phyloP scores from a whole-genome alignment of 2,113 vertebrate species.

The Colistium nudipinnis region DNA sequence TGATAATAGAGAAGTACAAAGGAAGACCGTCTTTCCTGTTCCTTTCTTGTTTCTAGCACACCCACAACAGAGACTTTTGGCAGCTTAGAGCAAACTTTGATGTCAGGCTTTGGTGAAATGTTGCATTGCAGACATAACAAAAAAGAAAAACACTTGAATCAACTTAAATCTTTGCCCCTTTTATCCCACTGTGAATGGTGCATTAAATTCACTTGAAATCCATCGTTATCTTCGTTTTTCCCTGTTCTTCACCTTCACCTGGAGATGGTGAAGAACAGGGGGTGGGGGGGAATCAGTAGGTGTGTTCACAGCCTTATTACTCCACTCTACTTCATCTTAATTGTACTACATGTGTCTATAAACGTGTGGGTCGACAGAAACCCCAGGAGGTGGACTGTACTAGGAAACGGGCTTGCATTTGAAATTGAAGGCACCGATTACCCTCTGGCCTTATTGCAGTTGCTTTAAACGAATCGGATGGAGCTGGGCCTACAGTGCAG shows the following conservation, averaged over 20 bases:
- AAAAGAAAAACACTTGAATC: background rate
- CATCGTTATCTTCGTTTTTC: background rate
- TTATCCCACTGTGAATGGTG: background rate
- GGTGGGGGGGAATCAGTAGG: background rate
- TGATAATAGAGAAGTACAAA: slow-evolving; percentile 27
- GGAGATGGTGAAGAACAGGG: background rate
- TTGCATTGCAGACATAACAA: background rate
- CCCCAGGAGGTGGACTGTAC: background rate
- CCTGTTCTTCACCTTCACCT: background rate
- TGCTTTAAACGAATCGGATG: background rate
- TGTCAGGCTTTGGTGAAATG: slow-evolving; percentile 37
- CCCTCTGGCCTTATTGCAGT: background rate
- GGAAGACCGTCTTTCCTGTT: slow-evolving; percentile 6
- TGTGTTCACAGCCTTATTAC: background rate
- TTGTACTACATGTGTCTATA: background rate
- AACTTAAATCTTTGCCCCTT: slow-evolving; percentile 10
- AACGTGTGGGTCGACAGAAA: slow-evolving; percentile 18
- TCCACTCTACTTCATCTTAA: slow-evolving; percentile 5
- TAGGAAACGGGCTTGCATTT: slow-evolving; percentile 24
- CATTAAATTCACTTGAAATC: background rate
- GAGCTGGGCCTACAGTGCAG: background rate
- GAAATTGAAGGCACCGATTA: slow-evolving; percentile 2
- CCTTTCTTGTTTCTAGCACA: slow-evolving; percentile 16
- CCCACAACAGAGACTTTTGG: slow-evolving; percentile 36
- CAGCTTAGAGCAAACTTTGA: slow-evolving; percentile 56